Evolutionary conservation across 2,113 vertebrate species (phyloP).

Genomic region (Osmerus mordax): DNA sequence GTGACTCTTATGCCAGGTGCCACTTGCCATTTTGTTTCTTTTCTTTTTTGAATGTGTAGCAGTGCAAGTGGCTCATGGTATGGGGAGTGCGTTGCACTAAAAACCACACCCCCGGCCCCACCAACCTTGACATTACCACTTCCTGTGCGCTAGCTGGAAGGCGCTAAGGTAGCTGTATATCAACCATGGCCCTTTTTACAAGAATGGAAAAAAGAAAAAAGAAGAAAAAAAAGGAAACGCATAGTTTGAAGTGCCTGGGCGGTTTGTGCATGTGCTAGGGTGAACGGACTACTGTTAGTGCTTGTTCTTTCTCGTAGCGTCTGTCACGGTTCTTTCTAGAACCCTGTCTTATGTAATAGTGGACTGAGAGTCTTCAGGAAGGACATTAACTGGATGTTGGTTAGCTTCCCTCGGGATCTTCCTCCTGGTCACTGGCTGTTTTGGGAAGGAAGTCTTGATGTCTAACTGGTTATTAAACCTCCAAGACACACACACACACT

Average conservation of each 20-base stretch:
- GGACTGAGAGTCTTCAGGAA: slow-evolving; percentile 69
- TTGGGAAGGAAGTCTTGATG: slow-evolving; percentile 46
- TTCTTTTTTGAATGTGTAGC: slow-evolving; percentile 71
- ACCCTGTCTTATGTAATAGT: slow-evolving; percentile 62
- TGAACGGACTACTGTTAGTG: slow-evolving; percentile 74
- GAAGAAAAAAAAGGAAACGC: slow-evolving; percentile 63
- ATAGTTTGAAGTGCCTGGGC: slow-evolving; percentile 67
- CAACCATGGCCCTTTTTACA: slow-evolving; percentile 58
- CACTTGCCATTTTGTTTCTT: slow-evolving; percentile 52
- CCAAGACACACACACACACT: slow-evolving; percentile 22
- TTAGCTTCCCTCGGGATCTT: slow-evolving; percentile 69
- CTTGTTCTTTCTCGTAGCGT: slow-evolving; percentile 42
- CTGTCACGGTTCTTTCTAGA: slow-evolving; percentile 46
- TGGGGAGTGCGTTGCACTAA: slow-evolving; percentile 75
- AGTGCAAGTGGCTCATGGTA: slow-evolving; percentile 69
- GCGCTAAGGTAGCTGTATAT: slow-evolving; percentile 63
- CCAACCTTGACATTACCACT: slow-evolving; percentile 66
- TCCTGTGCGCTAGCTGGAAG: slow-evolving; percentile 60
- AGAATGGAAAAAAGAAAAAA: slow-evolving; percentile 44
- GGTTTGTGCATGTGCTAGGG: slow-evolving; percentile 71
- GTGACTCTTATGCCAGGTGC: slow-evolving; percentile 77
- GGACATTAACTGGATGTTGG: slow-evolving; percentile 80
- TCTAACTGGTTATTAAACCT: slow-evolving; percentile 69
- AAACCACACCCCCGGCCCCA: slow-evolving; percentile 71
- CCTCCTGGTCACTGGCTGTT: slow-evolving; percentile 72